Percentiles rank a stretch among this genome's conserved stretches.
Conservation (phyloP, 2,797 vertebrate species). For the Apodemus agrarius region DNA sequence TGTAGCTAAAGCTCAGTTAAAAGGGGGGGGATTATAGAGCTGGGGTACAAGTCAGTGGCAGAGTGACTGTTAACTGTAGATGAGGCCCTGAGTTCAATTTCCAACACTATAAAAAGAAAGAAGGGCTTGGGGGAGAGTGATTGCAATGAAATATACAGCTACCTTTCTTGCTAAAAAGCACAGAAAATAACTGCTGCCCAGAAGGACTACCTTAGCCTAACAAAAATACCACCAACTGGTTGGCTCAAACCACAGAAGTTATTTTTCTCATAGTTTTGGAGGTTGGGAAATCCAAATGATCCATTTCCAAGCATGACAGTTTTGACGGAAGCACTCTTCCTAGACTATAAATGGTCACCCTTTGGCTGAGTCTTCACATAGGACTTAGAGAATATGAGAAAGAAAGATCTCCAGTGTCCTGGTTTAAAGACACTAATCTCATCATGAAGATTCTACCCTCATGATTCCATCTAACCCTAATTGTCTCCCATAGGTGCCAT, state of each 20-base stretch:
- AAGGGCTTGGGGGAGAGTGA: not conserved
- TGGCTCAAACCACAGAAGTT: not conserved
- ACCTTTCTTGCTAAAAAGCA: not conserved
- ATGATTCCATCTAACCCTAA: not conserved
- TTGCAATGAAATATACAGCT: not conserved
- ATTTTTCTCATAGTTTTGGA: slow-evolving; percentile 17
- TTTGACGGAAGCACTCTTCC: not conserved
- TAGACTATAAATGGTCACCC: not conserved
- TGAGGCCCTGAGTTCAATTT: not conserved
- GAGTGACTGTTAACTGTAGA: not conserved
- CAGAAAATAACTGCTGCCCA: not conserved
- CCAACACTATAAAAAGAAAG: not conserved
- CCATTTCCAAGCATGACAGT: not conserved
- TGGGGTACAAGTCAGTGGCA: not conserved
- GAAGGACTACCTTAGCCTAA: not conserved
- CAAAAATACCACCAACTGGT: not conserved
- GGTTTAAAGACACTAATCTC: slow-evolving; percentile 1
- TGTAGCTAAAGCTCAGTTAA: slow-evolving; percentile 26
- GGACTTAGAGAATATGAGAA: not conserved
- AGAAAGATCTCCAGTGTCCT: not conserved
- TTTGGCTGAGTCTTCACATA: not conserved
- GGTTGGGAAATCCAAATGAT: not conserved
- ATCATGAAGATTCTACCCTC: not conserved
- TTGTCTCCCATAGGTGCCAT: not conserved
- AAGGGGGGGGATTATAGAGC: not conserved